These are phyloP conservation scores for Drosophila biarmipes DNA, from an alignment of 1,140 invertebrate species.

Conservation along the genomic window DNA sequence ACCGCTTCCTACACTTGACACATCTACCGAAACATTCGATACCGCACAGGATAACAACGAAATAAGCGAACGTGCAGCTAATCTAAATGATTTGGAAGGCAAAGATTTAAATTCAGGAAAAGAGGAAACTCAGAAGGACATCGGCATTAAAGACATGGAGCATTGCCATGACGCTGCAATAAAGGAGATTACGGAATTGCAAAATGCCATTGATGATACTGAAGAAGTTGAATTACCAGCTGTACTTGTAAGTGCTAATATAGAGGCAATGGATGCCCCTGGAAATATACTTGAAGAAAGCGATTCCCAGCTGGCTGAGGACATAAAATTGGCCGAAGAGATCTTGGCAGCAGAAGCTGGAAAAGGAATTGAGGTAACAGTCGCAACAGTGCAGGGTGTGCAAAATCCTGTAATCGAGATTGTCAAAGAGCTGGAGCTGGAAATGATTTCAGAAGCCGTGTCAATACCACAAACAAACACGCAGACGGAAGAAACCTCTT, in stretches of 20 bases:
- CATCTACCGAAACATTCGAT: constrained; percentile 20
- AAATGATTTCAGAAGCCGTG: constrained; percentile 11
- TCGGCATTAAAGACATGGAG: too few relatives aligned
- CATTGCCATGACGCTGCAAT: background rate
- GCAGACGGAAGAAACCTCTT: background rate
- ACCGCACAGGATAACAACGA: constrained; percentile 2
- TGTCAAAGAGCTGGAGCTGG: constrained; percentile 36
- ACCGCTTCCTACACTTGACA: background rate
- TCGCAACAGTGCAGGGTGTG: background rate
- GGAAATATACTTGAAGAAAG: constrained; percentile 16
- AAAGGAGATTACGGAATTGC: background rate
- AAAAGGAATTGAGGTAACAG: constrained; percentile 10
- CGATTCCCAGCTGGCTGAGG: constrained; percentile 39
- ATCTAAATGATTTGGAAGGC: background rate
- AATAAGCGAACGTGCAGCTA: background rate
- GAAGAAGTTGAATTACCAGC: constrained; percentile 5
- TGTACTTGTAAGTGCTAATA: constrained; percentile 1
- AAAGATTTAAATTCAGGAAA: background rate
- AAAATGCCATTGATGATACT: constrained; percentile 6
- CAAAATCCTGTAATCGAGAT: constrained; percentile 35
- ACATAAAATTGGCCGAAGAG: constrained; percentile 42
- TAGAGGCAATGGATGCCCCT: background rate
- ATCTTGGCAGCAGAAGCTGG: constrained; percentile 38
- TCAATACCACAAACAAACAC: background rate
- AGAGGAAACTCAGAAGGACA: background rate